These are phyloP conservation scores for Ooceraea biroi DNA, from an alignment of 1,140 invertebrate genomes.

Conservation along the genomic window DNA sequence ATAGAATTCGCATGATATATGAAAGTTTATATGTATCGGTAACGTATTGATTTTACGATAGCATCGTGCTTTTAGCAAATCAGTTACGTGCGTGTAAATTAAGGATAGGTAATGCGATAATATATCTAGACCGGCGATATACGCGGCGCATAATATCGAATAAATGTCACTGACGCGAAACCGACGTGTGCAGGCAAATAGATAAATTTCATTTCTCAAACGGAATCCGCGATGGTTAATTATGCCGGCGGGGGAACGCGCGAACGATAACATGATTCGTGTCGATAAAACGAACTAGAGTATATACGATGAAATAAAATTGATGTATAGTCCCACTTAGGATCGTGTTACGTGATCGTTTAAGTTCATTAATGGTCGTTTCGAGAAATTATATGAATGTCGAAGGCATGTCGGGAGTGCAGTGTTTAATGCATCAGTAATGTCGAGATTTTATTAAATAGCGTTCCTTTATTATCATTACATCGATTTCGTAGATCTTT, in stretches of 20 bases:
- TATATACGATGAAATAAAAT: constrained; percentile 48
- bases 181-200: constrained; percentile 7
- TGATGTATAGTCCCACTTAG: constrained; percentile 31
- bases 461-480: not conserved
- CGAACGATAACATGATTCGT: constrained; percentile 18
- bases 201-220: constrained; percentile 48
- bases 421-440: constrained; percentile 14
- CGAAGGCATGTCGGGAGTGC: not conserved
- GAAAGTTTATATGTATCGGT: not conserved
- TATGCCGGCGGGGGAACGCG: constrained; percentile 23
- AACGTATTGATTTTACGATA: constrained; percentile 35
- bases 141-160: not conserved
- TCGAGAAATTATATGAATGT: constrained; percentile 47
- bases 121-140: constrained; percentile 16
- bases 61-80: constrained; percentile 16
- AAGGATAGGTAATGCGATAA: constrained; percentile 15
- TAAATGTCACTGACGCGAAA: constrained; percentile 13
- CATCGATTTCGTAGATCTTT: not conserved
- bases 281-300: constrained; percentile 36
- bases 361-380: constrained; percentile 48
- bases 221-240: constrained; percentile 42
- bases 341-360: constrained; percentile 35
- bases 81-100: constrained; percentile 31
- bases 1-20: not conserved
- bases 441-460: not conserved